These are phyloP conservation scores for Pseudopipra pipra DNA, from an alignment of 2,113 vertebrate genomes.

Conservation along the genomic window DNA sequence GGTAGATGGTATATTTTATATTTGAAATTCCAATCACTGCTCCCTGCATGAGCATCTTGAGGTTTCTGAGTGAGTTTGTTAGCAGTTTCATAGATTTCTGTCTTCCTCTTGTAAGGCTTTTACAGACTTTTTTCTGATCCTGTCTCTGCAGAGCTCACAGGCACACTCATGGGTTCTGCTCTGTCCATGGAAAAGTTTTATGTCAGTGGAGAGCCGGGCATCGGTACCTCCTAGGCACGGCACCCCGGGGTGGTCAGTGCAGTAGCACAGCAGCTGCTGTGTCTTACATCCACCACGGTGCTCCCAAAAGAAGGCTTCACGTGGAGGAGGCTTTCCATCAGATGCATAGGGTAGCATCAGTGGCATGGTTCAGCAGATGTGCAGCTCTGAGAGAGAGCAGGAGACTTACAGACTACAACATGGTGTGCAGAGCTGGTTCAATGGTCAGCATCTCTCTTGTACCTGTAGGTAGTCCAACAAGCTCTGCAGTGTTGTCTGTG, in stretches of 20 bases:
- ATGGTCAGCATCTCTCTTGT: background rate
- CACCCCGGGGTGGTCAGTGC: accelerated
- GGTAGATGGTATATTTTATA: background rate
- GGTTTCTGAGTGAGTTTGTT: background rate
- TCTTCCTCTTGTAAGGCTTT: background rate
- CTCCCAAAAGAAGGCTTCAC: accelerated
- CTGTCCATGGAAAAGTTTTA: accelerated
- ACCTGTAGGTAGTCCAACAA: accelerated
- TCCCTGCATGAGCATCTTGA: background rate
- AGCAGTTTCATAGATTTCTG: background rate
- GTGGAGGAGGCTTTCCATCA: accelerated
- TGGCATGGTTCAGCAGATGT: accelerated
- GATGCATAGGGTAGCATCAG: accelerated
- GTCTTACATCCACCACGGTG: accelerated
- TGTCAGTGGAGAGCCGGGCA: background rate
- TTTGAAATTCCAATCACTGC: background rate
- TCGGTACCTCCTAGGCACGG: accelerated
- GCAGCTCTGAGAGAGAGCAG: background rate
- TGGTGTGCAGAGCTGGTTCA: background rate
- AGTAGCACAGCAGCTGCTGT: accelerated
- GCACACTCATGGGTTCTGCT: accelerated
- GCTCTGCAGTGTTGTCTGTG: background rate
- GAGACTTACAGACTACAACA: background rate
- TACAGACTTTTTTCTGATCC: background rate
- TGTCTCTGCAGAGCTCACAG: background rate